Evolutionary conservation across 1,140 invertebrate genomes (phyloP).

Genomic region (Leptopilina clavipes): DNA sequence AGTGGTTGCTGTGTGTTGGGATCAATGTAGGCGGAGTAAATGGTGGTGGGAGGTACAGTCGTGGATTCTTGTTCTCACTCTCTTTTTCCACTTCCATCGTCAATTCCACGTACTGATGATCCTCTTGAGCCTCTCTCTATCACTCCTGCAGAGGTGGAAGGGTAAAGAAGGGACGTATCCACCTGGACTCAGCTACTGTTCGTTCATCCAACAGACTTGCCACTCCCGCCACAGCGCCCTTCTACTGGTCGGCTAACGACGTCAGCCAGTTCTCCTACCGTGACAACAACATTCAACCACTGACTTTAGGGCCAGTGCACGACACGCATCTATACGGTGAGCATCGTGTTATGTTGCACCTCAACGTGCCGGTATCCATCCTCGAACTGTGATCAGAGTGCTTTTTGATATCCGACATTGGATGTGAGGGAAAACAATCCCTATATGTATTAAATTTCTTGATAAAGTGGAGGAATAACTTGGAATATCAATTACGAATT

Average conservation of each 20-base stretch:
- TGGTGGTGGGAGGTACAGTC: conserved; percentile 36
- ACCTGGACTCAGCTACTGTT: conserved; percentile 41
- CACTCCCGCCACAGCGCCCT: conserved; percentile 41
- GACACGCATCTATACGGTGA: conserved; percentile 68
- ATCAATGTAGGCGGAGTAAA: conserved; percentile 47
- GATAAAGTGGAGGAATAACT: neutral
- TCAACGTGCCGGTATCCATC: conserved; percentile 11
- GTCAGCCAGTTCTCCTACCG: conserved; percentile 61
- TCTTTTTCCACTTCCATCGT: conserved; percentile 1
- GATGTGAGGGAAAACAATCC: neutral
- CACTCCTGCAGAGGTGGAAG: neutral
- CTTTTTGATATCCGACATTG: neutral
- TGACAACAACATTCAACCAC: conserved; percentile 55
- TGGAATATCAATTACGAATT: neutral
- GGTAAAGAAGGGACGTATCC: conserved; percentile 25
- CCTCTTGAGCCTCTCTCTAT: conserved; percentile 33
- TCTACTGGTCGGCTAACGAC: conserved; percentile 50
- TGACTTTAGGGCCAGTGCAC: conserved; percentile 62
- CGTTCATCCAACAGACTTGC: conserved; percentile 45
- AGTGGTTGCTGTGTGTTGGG: conserved; percentile 54
- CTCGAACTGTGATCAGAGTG: neutral
- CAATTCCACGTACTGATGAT: conserved; percentile 33
- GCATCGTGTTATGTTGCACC: conserved; percentile 54
- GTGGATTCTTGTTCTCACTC: conserved; percentile 18
- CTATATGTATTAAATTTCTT: neutral